Conservation (phyloP, 2,888 invertebrate genomes). For the Pteria penguin region DNA sequence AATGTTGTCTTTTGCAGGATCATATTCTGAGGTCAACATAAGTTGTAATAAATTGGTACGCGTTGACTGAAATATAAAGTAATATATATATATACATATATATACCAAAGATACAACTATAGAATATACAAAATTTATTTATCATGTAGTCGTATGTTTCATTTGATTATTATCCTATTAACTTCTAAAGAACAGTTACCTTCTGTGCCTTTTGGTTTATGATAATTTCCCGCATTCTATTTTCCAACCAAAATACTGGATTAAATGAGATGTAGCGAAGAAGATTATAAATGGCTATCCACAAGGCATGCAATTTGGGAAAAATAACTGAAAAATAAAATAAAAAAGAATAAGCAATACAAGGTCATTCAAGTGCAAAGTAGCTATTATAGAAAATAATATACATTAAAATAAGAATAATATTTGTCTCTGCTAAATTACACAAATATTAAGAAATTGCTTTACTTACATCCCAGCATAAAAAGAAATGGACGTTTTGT, state of each 20-base stretch:
- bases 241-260: conserved; percentile 73
- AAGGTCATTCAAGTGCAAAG: no score
- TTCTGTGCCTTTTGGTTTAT: conserved; percentile 53
- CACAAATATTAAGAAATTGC: background rate
- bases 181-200: conserved; percentile 46
- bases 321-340: conserved; percentile 67
- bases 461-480: conserved; percentile 72
- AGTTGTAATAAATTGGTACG: conserved; percentile 56
- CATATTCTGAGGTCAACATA: conserved; percentile 62
- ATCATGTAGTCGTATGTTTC: no score
- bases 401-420: no score
- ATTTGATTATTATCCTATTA: no score
- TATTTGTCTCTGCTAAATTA: no score
- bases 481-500: conserved; percentile 70
- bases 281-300: conserved; percentile 68
- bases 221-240: conserved; percentile 60
- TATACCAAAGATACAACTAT: no score
- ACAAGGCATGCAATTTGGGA: conserved; percentile 66
- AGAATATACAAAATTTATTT: no score
- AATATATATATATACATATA: background rate
- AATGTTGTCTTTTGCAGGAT: conserved; percentile 41
- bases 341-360: background rate
- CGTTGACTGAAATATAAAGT: conserved; percentile 44
- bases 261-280: conserved; percentile 66
- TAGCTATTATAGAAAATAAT: no score